Percentiles rank a stretch among this genome's conserved stretches.
Conservation (phyloP, 2,888 invertebrate genomes). For the Autographa gamma region DNA sequence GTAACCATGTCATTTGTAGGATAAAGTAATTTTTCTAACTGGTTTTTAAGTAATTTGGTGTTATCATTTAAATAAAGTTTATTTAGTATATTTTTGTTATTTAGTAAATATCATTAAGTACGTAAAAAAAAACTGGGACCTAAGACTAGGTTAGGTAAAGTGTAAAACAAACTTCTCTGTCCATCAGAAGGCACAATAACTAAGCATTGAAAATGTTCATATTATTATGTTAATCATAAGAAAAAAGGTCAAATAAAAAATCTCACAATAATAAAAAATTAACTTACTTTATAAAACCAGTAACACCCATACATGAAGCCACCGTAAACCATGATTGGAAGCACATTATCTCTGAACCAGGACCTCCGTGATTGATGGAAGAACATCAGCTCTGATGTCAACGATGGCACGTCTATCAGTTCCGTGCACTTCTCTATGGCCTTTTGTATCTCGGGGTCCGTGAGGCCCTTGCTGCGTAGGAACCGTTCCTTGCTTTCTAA, state of each 20-base stretch:
- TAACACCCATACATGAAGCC: constrained; percentile 94
- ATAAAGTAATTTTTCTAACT: not conserved
- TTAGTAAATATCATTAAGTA: no score
- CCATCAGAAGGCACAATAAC: no score
- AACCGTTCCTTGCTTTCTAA: constrained; percentile 94
- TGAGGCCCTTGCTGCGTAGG: constrained; percentile 93
- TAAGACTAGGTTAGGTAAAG: no score
- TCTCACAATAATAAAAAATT: not conserved
- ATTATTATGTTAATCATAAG: no score
- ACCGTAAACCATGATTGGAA: constrained; percentile 93
- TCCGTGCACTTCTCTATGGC: constrained; percentile 92
- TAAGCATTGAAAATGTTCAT: no score
- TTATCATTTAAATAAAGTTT: not conserved
- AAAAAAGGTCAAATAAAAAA: no score
- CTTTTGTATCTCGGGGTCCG: constrained; percentile 92
- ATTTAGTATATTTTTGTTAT: no score
- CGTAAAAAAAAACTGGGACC: no score
- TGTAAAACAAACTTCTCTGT: no score
- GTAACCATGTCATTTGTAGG: not conserved
- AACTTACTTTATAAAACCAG: constrained; percentile 93
- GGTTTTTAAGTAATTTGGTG: not conserved
- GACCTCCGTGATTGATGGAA: constrained; percentile 77
- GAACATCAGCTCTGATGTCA: constrained; percentile 82
- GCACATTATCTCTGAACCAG: constrained; percentile 91
- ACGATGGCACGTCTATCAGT: constrained; percentile 75